Evolutionary conservation across 1,140 invertebrate genomes (phyloP).

Genomic region (Hesperophylax magnus): DNA sequence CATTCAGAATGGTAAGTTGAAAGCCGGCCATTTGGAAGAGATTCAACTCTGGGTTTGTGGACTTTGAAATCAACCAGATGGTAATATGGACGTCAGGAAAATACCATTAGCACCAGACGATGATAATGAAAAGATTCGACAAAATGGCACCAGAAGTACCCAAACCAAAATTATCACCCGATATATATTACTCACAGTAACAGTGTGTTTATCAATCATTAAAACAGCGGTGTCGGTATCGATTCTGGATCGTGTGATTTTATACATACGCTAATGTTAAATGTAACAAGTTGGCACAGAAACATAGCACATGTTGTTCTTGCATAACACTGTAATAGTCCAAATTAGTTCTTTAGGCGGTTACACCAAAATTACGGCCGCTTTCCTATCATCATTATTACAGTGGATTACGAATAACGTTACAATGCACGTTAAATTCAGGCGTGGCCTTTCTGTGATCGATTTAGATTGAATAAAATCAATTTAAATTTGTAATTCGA

Average conservation of each 20-base stretch:
- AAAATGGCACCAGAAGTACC: not conserved
- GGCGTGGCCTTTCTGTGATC: not conserved
- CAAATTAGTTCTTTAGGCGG: conserved; percentile 13
- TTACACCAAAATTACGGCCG: conserved; percentile 17
- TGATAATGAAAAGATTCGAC: not conserved
- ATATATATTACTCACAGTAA: not conserved
- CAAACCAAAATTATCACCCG: not conserved
- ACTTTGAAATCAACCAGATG: not conserved
- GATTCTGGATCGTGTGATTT: not conserved
- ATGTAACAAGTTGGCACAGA: conserved; percentile 13
- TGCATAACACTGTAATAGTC: conserved; percentile 3
- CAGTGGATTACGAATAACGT: too few species aligned
- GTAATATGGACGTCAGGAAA: not conserved
- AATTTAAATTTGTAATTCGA: too few species aligned
- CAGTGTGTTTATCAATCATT: conserved; percentile 3
- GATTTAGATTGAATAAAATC: too few species aligned
- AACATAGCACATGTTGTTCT: conserved; percentile 5
- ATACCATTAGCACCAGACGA: not conserved
- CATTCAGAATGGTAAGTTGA: too few species aligned
- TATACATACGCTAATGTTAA: conserved; percentile 9
- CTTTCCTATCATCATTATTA: not conserved
- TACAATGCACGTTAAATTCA: not conserved
- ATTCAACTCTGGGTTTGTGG: not conserved
- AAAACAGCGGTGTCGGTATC: not conserved
- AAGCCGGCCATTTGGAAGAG: too few species aligned